A percentile compares a stretch with the other conserved stretches of the same genome.
These are phyloP conservation scores for Microctenopoma stevenorrisi DNA, from an alignment of 2,797 vertebrate species.

Conservation along the genomic window DNA sequence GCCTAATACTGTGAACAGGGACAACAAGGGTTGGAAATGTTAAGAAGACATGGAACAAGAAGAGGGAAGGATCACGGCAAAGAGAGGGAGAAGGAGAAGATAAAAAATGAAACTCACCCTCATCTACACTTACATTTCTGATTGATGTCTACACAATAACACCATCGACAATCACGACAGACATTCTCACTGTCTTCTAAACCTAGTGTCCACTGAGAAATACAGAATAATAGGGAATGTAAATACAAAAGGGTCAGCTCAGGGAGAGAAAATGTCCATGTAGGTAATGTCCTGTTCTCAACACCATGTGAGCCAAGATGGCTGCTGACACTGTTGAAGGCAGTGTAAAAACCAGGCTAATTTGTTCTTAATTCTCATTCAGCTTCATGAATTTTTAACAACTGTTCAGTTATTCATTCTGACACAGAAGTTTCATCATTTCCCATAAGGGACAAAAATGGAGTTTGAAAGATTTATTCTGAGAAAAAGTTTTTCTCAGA, in stretches of 20 bases:
- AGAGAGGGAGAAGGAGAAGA: slow-evolving; percentile 37
- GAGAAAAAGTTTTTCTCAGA: slow-evolving; percentile 17
- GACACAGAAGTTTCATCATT: slow-evolving; percentile 64
- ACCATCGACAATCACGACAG: slow-evolving; percentile 71
- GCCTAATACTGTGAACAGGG: slow-evolving; percentile 82
- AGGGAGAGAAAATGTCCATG: slow-evolving; percentile 51
- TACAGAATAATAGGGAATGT: slow-evolving; percentile 60
- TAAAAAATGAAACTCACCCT: slow-evolving; percentile 65
- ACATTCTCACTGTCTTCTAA: slow-evolving; percentile 80
- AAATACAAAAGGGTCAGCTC: slow-evolving; percentile 54
- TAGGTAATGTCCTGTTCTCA: slow-evolving; percentile 73
- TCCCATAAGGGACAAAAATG: slow-evolving; percentile 36
- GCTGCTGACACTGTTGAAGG: slow-evolving; percentile 19
- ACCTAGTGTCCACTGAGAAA: slow-evolving; percentile 70
- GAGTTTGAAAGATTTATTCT: slow-evolving; percentile 42
- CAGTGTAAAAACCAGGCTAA: slow-evolving; percentile 45
- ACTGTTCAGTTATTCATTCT: slow-evolving; percentile 65
- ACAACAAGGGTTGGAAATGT: slow-evolving; percentile 63
- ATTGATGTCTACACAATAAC: slow-evolving; percentile 73
- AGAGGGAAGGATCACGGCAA: slow-evolving; percentile 11
- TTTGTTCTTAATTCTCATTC: slow-evolving; percentile 62
- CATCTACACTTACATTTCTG: slow-evolving; percentile 66
- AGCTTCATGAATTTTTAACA: slow-evolving; percentile 71
- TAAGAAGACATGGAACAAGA: slow-evolving; percentile 43
- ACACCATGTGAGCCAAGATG: slow-evolving; percentile 53